A percentile compares a stretch with the other conserved stretches of the same genome.
These are phyloP conservation scores for Zaprionus inermis DNA, from an alignment of 1,140 invertebrate genomes.

Conservation along the genomic window DNA sequence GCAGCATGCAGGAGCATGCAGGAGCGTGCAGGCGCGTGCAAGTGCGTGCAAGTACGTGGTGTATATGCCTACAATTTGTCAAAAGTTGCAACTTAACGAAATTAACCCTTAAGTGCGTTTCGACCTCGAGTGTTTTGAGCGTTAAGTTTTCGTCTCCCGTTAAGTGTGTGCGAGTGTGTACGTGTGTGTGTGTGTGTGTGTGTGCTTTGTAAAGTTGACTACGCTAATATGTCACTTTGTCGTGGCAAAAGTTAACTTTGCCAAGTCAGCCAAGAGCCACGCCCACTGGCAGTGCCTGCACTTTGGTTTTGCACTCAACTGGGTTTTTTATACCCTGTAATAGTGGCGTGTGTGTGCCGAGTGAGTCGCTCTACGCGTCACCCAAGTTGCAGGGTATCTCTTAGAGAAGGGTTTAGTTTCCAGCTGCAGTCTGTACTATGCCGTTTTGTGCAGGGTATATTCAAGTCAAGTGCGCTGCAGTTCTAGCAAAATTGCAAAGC, in stretches of 20 bases:
- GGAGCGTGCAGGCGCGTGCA: background rate
- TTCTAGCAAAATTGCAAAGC: background rate
- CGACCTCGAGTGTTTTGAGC: slow-evolving; percentile 48
- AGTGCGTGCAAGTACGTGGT: slow-evolving; percentile 17
- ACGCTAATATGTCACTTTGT: slow-evolving; percentile 82
- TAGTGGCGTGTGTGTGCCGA: background rate
- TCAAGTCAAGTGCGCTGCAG: background rate
- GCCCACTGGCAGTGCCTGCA: slow-evolving; percentile 52
- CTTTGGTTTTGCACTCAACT: slow-evolving; percentile 66
- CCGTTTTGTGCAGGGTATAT: too few relatives aligned
- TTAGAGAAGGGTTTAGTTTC: background rate
- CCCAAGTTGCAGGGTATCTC: slow-evolving; percentile 5
- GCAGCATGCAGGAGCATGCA: background rate
- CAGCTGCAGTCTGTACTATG: background rate
- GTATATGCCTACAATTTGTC: slow-evolving; percentile 47
- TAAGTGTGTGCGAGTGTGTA: slow-evolving; percentile 7
- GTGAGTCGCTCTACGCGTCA: too few relatives aligned
- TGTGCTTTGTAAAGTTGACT: slow-evolving; percentile 75
- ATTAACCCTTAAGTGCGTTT: slow-evolving; percentile 72
- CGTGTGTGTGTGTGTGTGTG: slow-evolving; percentile 16
- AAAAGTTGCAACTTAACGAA: slow-evolving; percentile 68
- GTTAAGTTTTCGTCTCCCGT: slow-evolving; percentile 51
- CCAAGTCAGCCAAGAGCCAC: slow-evolving; percentile 44
- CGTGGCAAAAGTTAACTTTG: slow-evolving; percentile 78
- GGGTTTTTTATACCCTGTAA: slow-evolving; percentile 42